These are phyloP conservation scores for Calyptommatus sinebrachiatus DNA, from an alignment of 2,113 vertebrate species.

Conservation along the genomic window DNA sequence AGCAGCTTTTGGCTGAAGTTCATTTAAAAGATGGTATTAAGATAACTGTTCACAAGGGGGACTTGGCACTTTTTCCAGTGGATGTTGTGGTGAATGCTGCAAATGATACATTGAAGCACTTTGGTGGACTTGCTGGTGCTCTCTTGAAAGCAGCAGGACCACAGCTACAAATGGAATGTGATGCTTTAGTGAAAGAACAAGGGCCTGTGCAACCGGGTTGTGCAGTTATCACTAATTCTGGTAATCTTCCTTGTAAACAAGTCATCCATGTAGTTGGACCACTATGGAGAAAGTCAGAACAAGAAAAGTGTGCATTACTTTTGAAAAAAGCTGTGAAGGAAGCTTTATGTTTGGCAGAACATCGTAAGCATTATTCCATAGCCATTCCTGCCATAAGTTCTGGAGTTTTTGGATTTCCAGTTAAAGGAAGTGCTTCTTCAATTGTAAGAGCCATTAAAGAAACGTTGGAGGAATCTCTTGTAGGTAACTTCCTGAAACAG, in stretches of 20 bases:
- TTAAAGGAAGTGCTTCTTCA: slow-evolving; percentile 65
- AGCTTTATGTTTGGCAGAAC: slow-evolving; percentile 72
- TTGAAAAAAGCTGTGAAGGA: slow-evolving; percentile 68
- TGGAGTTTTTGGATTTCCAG: slow-evolving; percentile 73
- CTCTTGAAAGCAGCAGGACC: slow-evolving; percentile 76
- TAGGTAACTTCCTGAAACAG: slow-evolving; percentile 60
- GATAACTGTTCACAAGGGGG: slow-evolving; percentile 70
- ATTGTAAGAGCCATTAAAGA: slow-evolving; percentile 78
- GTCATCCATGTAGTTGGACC: slow-evolving; percentile 83
- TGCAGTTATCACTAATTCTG: slow-evolving; percentile 58
- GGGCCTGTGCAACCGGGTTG: slow-evolving; percentile 60
- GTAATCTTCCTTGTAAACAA: slow-evolving; percentile 72
- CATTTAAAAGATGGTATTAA: slow-evolving; percentile 65
- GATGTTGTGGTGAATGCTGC: slow-evolving; percentile 77
- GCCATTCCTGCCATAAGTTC: slow-evolving; percentile 81
- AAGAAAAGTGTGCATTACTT: neutral
- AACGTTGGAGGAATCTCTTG: slow-evolving; percentile 48
- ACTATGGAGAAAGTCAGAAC: slow-evolving; percentile 33
- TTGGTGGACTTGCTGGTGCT: slow-evolving; percentile 62
- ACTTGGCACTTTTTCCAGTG: slow-evolving; percentile 70
- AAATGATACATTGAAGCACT: slow-evolving; percentile 65
- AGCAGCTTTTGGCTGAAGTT: slow-evolving; percentile 58
- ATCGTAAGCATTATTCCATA: slow-evolving; percentile 61
- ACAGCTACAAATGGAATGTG: slow-evolving; percentile 71
- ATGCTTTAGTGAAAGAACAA: slow-evolving; percentile 42